Base-by-base conservation (phyloP, 2,888 invertebrate species). In the Scrobipalpa atriplicella region DNA sequence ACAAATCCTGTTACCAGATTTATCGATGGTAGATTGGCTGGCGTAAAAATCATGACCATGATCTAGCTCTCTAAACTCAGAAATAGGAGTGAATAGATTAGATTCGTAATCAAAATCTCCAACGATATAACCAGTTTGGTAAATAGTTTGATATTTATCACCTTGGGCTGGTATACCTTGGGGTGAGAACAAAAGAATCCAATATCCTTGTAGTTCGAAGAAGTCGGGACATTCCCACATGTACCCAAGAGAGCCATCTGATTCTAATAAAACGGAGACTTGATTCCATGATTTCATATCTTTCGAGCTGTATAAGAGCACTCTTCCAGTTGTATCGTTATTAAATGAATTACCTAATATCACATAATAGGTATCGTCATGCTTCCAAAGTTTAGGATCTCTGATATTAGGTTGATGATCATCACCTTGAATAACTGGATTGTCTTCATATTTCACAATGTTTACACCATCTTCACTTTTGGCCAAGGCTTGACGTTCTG, bases 211-310 rank as follows among this genome's bases (percentile, higher is more conserved):
- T 0, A 93, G 68, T 70, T 88, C 83, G 51, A 93, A 93, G 64
- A 93, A 88, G 70, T 93, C 93, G 0, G 93, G 93, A 77, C 93
- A 93, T 73, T 93, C 93, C 87, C 87, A 93, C 90, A 93, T 91
- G 58, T 77, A 89, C 0, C 90, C 90, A 0, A 89, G 78, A 16
- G 70, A 73, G 7, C 88, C 89, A 62, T 87, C 77, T 0, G 92
- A 89, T 72, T 84, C 71, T 54, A 68, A 82, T 16, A 92, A 70
- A 60, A 83, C 70, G 2, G 87, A 77, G 0, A 73, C 75, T 72
- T 85, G 73, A 8, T 77, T 47, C 92, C 92, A 93, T 19, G 75
- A 72, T 7, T 77, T 70, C 71, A 80, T 79, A 72, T 93, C 85
- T 13, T 76, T 52, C 0, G 93, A 93, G 18, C 74, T 64, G 70